phyloP scores from a whole-genome alignment of 2,113 vertebrate species.

The Nothobranchius furzeri region DNA sequence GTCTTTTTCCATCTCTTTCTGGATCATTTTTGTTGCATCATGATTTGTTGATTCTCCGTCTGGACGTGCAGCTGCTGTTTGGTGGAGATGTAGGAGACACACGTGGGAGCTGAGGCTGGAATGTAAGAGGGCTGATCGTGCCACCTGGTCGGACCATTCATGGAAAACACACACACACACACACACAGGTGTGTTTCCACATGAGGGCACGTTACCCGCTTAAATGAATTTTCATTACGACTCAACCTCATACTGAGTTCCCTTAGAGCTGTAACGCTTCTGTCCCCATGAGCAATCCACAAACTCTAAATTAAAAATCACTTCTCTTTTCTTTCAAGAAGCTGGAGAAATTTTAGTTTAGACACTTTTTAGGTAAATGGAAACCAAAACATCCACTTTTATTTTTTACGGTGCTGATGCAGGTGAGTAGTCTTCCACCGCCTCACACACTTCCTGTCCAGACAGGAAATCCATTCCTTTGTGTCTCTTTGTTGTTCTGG shows the following conservation, averaged over 20 bases:
- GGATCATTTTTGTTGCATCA: not conserved
- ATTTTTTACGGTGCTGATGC: not conserved
- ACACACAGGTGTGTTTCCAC: conserved; percentile 15
- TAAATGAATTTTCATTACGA: too few relatives aligned
- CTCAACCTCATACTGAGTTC: too few relatives aligned
- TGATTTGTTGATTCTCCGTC: conserved; percentile 37
- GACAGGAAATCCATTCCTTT: conserved; percentile 73
- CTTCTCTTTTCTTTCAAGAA: not conserved
- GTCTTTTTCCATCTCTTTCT: not conserved
- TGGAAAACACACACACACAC: conserved; percentile 37
- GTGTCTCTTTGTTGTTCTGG: conserved; percentile 52
- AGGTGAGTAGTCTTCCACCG: conserved; percentile 16
- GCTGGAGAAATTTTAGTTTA: not conserved
- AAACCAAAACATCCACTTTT: not conserved
- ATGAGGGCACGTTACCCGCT: too few relatives aligned
- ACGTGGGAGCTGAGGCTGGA: conserved; percentile 53
- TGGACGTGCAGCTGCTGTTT: conserved; percentile 50
- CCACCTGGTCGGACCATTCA: conserved; percentile 72
- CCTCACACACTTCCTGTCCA: conserved; percentile 69
- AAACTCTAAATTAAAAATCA: not conserved
- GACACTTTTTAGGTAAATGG: not conserved
- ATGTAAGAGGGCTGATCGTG: conserved; percentile 62
- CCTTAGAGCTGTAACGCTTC: too few relatives aligned
- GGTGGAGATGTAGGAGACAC: conserved; percentile 32
- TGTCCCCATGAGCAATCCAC: not conserved